Percentiles rank a stretch among this genome's conserved stretches.
Evolutionary conservation across 1,140 invertebrate species (phyloP).

Genomic region (Dendrolimus kikuchii): DNA sequence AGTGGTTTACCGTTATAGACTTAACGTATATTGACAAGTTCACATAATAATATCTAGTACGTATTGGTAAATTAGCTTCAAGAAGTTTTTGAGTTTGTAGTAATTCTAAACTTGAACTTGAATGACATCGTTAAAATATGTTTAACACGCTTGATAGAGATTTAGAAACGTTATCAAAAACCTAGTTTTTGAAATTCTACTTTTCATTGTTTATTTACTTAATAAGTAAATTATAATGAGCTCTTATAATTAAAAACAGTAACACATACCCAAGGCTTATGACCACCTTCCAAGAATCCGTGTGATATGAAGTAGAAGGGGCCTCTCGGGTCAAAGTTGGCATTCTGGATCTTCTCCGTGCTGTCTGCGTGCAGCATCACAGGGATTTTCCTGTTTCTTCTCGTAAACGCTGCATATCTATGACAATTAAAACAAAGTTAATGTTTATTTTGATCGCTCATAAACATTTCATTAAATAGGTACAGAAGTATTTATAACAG

Average conservation of each 20-base stretch:
- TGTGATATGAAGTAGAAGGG: slow-evolving; percentile 86
- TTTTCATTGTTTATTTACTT: no score
- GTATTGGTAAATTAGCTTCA: no score
- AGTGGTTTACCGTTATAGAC: no score
- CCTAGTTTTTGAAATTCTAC: no score
- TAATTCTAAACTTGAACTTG: no score
- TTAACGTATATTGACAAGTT: no score
- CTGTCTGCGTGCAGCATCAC: slow-evolving; percentile 77
- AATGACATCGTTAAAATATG: no score
- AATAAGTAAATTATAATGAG: neutral
- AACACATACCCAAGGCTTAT: slow-evolving; percentile 80
- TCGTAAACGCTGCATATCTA: slow-evolving; percentile 74
- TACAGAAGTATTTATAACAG: no score
- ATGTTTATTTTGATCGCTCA: neutral
- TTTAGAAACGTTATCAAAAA: no score
- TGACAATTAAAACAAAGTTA: slow-evolving; percentile 29
- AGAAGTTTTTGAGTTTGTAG: no score
- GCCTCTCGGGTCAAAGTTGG: slow-evolving; percentile 74
- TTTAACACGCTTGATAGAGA: no score
- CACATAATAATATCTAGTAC: no score
- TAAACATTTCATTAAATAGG: neutral
- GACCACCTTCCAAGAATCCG: slow-evolving; percentile 88
- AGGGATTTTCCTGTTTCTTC: slow-evolving; percentile 68
- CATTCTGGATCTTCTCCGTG: slow-evolving; percentile 72
- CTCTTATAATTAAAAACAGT: neutral